These are phyloP conservation scores for Platysteira castanea DNA, from an alignment of 2,113 vertebrate species.

Conservation along the genomic window DNA sequence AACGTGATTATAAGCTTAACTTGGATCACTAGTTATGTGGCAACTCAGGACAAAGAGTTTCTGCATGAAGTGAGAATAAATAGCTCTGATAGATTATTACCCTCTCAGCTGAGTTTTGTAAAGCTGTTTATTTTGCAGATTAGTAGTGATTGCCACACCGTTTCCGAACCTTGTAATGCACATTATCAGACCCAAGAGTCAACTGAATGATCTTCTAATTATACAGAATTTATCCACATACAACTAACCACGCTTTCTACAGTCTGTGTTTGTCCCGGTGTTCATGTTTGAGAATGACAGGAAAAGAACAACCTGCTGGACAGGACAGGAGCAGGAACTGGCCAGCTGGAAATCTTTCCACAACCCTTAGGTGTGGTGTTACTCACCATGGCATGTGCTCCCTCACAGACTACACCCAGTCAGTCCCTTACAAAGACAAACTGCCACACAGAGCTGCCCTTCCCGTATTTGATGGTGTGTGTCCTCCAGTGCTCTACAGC, in stretches of 20 bases:
- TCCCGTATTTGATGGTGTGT: not conserved
- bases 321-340: not conserved
- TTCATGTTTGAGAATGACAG: not conserved
- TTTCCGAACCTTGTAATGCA: not conserved
- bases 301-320: not conserved
- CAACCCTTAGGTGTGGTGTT: not conserved
- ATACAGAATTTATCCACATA: not conserved
- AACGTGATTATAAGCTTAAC: constrained; percentile 16
- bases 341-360: not conserved
- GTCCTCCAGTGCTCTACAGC: not conserved
- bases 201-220: not conserved
- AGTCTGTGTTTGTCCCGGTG: not conserved
- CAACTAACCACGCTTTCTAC: not conserved
- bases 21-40: not conserved
- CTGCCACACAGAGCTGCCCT: not conserved
- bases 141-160: not conserved
- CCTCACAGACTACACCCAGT: not conserved
- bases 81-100: not conserved
- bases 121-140: not conserved
- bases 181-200: not conserved
- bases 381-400: not conserved
- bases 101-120: not conserved
- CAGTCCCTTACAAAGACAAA: not conserved
- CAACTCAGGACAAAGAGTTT: constrained; percentile 25
- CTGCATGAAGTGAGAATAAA: not conserved